Evolutionary conservation across 1,140 invertebrate species (phyloP), one percentile per base, ranked within the genome.

Genomic region (Teleogryllus occipitalis): DNA sequence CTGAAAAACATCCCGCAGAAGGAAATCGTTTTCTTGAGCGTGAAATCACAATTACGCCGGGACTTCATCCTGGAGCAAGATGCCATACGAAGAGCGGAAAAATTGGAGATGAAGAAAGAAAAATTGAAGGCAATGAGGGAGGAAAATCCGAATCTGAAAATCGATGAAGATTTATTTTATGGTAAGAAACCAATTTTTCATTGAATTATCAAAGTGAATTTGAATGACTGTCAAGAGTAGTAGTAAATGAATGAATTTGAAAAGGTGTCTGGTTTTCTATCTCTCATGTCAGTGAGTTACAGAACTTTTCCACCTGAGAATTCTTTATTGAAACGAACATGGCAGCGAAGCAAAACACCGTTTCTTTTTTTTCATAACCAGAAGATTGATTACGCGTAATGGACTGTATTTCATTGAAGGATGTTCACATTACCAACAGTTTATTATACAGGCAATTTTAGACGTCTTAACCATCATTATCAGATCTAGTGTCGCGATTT

Each of bases 31-130:
- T 92, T 92, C 82, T 82, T 84, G 39, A 90, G 90, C 0, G 88
- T 90, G 0, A 92, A 92, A 84, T 90, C 90, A 39, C 83, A 85
- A 21, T 89, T 92, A 72, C 83, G 87, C 22, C 84, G 89, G 22
- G 86, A 90, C 76, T 82, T 87, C 15, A 81, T 86, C 12, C 82
- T 87, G 1, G 81, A 82, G 7, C 83, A 87, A 78, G 85, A 86
- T 5, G 86, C 89, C 81, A 81, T 82, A 75, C 84, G 84, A 12
- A 90, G 87, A 82, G 87, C 88, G 76, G 86, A 86, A 74, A 91
- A 90, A 83, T 82, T 87, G 10, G 85, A 87, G 47, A 87, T 85
- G 78, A 91, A 90, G 82, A 84, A 84, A 79, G 84, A 87, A 80
- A 88, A 91, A 80, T 84, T 92, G 76, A 86, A 89, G 75, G 84